Conservation (phyloP, 1,140 invertebrate species). For the Copidosoma floridanum region DNA sequence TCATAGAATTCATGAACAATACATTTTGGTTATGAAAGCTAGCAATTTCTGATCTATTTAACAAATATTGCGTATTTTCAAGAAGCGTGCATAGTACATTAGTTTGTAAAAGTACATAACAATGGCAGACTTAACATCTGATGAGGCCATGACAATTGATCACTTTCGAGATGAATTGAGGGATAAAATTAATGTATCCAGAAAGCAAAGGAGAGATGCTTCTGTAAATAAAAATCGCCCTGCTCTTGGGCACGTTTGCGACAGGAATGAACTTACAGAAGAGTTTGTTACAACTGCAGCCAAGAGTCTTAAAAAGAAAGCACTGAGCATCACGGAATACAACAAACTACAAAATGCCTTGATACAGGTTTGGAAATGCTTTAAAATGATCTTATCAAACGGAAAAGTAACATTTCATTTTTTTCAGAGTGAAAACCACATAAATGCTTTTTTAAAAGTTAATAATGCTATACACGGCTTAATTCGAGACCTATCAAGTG, state of each 20-base stretch:
- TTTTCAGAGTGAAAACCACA: constrained; percentile 45
- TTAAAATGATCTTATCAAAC: no score
- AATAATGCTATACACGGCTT: constrained; percentile 40
- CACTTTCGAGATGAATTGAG: constrained; percentile 29
- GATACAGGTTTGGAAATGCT: constrained; percentile 43
- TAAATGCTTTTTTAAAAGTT: constrained; percentile 46
- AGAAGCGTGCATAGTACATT: no score
- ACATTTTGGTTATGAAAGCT: no score
- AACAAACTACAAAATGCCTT: constrained; percentile 43
- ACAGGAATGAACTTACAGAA: constrained; percentile 19
- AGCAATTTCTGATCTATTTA: no score
- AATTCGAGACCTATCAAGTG: constrained; percentile 46
- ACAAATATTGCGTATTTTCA: no score
- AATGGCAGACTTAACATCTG: no score
- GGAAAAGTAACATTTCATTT: no score
- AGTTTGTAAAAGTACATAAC: no score
- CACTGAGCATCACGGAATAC: constrained; percentile 39
- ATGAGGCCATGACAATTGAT: no score
- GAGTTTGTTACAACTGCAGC: constrained; percentile 34
- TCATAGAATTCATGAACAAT: no score
- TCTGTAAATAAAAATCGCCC: constrained; percentile 37
- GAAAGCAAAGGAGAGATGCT: constrained; percentile 35
- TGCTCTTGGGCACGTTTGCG: constrained; percentile 32
- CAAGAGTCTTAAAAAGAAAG: constrained; percentile 39
- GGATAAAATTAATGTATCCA: constrained; percentile 26